These are phyloP conservation scores for Chelidonichthys spinosus DNA, from an alignment of 2,797 vertebrate species.

Conservation along the genomic window DNA sequence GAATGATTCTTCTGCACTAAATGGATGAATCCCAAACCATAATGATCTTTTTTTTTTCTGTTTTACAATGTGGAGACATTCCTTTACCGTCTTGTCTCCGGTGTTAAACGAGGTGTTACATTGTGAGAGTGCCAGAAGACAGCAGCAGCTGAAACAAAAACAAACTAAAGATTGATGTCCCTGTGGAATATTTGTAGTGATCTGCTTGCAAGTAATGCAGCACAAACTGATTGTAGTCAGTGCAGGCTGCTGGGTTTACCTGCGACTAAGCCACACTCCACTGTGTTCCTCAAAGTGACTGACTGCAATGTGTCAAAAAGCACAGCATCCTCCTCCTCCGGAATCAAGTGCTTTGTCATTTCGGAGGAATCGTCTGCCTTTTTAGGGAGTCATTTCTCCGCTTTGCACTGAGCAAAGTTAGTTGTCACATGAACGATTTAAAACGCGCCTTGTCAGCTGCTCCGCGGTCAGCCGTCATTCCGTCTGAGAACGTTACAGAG, in stretches of 20 bases:
- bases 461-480: constrained; percentile 26
- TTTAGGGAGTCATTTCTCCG: constrained; percentile 21
- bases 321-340: neutral
- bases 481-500: neutral
- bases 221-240: constrained; percentile 7
- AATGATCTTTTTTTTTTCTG: neutral
- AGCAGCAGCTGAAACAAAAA: neutral
- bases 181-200: neutral
- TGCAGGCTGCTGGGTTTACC: constrained; percentile 14
- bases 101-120: neutral
- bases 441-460: constrained; percentile 13
- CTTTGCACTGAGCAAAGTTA: constrained; percentile 25
- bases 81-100: neutral
- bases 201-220: constrained; percentile 5
- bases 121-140: neutral
- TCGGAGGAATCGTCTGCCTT: constrained; percentile 10
- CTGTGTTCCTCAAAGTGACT: constrained; percentile 3
- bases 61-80: neutral
- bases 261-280: neutral
- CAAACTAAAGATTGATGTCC: neutral
- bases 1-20: constrained; percentile 1
- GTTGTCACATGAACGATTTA: constrained; percentile 19
- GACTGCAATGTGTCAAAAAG: constrained; percentile 20
- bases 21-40: neutral
- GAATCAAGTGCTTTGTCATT: constrained; percentile 27